Base-by-base conservation (phyloP, 2,797 vertebrate genomes). In the Ambastaia sidthimunki region DNA sequence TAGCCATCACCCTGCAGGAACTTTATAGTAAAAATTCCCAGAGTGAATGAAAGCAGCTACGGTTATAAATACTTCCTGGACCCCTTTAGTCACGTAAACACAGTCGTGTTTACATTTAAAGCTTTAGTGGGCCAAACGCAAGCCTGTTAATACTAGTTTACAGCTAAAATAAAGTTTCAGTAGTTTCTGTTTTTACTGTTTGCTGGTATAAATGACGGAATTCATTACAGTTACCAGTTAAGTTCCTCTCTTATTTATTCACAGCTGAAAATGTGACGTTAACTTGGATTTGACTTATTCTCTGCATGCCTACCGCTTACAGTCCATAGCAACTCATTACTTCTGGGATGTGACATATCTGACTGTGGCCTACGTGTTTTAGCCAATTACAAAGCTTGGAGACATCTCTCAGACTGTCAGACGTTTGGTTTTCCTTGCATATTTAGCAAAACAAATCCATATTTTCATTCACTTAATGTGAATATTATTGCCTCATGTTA, bases 171-270 rank as follows among this genome's bases (percentile, higher is more conserved):
- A 1, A 50, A 50, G 48, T 62, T 34, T 50, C 9, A 7, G 25
- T 11, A 18, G 48, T 41, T 75, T 37, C 12, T 37, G 47, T 66
- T 65, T 37, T 75, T 65, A 25, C 28, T 13, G 4, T 75, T 41
- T 52, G 7, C 60, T 65, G 13, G 47, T 75, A 66, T 66, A 66
- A 75, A 75, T 54, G 48, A 66, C 62, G 12, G 7, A 28, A 28
- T 75, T 21, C 47, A 54, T 37, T 75, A 65, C 16, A 1, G 41
- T 62, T 63, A 37, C 1, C 28, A 28, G 28, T 28, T 28, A 28
- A 3, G 59, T 34, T 25, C 34, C n/a, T 44, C 18, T 44, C 12
- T 9, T 3, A 9, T 23, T 21, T 57, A 16, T 28, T 16, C 3
- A n/a, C 3, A 11, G 60, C 23, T 21, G 37, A 34, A 54, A 41